Evolutionary conservation across 2,797 vertebrate species (phyloP), one percentile per base, ranked within the genome.

Genomic region (Hippoglossus hippoglossus): DNA sequence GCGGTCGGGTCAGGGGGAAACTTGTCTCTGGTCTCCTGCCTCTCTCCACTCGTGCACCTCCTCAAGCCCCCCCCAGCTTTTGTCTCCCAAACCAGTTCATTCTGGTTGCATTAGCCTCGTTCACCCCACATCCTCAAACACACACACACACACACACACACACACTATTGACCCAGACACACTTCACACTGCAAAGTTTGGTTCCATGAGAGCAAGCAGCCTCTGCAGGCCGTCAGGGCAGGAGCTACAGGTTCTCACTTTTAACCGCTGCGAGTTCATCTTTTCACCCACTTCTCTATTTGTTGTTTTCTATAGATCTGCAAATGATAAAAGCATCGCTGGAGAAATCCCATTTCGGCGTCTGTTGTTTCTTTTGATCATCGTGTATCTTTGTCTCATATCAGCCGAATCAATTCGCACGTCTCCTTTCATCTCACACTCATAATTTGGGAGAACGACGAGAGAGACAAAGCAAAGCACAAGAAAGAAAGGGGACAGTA

Each of bases 71-170:
- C n/a, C 57, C 68, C 77, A 26, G 79, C 77, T 73, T 75, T 84
- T 84, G 87, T 86, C 80, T 82, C 77, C 65, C 26, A 79, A 85
- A 83, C 84, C 87, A 80, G 82, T 85, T 86, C 73, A 83, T 74
- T 80, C 87, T 85, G 76, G 87, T 78, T 80, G 64, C 73, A 74
- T 80, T 81, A 81, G 75, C 65, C 71, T 68, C 73, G 54, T 79
- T 86, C 71, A 69, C 65, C 47, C 71, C 55, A 73, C 71, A 21
- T 36, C 58, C 57, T 58, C 71, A 73, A 28, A 65, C 46, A 67
- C 36, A 67, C 58, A 68, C 57, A 73, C 49, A 67, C 36, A 67
- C 58, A 68, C 57, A 73, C 49, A 70, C 66, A 72, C 60, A 60
- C 46, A 67, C 49, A 39, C 46, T 0, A 2, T 34, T 34, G 31